These are phyloP conservation scores for Lithodes maja DNA, from an alignment of 2,888 invertebrate genomes.

Conservation along the genomic window DNA sequence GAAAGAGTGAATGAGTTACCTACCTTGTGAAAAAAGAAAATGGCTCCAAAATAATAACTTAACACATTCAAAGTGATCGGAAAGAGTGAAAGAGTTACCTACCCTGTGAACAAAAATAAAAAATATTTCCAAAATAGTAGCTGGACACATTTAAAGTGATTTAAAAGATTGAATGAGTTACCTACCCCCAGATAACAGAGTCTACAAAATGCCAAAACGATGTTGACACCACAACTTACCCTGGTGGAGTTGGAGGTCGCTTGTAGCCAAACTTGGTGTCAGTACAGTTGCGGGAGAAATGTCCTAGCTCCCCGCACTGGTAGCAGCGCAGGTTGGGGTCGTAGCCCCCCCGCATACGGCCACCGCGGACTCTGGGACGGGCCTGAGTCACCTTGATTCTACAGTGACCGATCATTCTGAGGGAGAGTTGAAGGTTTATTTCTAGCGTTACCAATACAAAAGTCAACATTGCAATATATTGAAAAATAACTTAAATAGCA, in stretches of 20 bases:
- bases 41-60: no score
- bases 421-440: background rate
- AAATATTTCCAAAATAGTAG: background rate
- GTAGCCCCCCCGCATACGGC: conserved; percentile 77
- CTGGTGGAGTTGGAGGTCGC: conserved; percentile 72
- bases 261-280: conserved; percentile 73
- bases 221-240: conserved; percentile 49
- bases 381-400: conserved; percentile 78
- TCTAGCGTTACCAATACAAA: no score
- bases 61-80: no score
- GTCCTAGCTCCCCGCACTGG: conserved; percentile 79
- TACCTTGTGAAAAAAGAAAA: no score
- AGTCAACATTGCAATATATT: no score
- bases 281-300: conserved; percentile 79
- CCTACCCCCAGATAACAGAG: conserved; percentile 46
- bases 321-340: conserved; percentile 79
- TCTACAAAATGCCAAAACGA: background rate
- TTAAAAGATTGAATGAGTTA: conserved; percentile 33
- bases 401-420: conserved; percentile 75
- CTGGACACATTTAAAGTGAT: background rate
- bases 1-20: no score
- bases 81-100: no score
- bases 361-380: conserved; percentile 76
- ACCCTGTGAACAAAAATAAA: no score
- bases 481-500: no score